Conservation (phyloP, 2,113 vertebrate genomes). For the Pagrus major region DNA sequence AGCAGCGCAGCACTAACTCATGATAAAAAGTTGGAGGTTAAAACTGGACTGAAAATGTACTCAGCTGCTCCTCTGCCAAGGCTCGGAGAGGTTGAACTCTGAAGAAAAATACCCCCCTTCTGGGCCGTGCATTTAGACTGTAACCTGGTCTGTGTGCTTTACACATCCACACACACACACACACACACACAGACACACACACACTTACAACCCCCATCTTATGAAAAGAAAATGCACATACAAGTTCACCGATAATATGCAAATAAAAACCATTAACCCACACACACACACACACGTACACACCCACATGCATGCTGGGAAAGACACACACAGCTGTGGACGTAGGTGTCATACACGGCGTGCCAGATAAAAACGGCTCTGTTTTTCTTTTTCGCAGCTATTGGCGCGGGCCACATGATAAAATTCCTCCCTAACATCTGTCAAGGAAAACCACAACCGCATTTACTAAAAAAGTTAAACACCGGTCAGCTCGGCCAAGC, state of each 20-base stretch:
- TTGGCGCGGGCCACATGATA: conserved; percentile 69
- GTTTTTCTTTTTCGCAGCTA: conserved; percentile 67
- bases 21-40: conserved; percentile 49
- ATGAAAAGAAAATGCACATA: background rate
- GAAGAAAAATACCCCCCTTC: conserved; percentile 37
- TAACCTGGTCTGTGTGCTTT: conserved; percentile 44
- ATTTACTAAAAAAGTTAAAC: conserved; percentile 79
- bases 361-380: conserved; percentile 68
- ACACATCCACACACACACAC: background rate
- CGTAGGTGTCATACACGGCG: conserved; percentile 55
- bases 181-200: conserved; percentile 6
- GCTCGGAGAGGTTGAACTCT: conserved; percentile 27
- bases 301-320: conserved; percentile 39
- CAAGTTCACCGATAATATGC: background rate
- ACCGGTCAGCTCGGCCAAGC: conserved; percentile 66
- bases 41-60: conserved; percentile 27
- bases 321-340: conserved; percentile 62
- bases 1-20: conserved; percentile 43
- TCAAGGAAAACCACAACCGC: conserved; percentile 79
- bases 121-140: conserved; percentile 41
- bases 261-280: conserved; percentile 2
- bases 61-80: conserved; percentile 47
- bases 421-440: conserved; percentile 81
- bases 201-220: conserved; percentile 6
- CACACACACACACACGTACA: background rate